These are phyloP conservation scores for Melipona beecheii DNA, from an alignment of 2,888 invertebrate species.

Conservation along the genomic window DNA sequence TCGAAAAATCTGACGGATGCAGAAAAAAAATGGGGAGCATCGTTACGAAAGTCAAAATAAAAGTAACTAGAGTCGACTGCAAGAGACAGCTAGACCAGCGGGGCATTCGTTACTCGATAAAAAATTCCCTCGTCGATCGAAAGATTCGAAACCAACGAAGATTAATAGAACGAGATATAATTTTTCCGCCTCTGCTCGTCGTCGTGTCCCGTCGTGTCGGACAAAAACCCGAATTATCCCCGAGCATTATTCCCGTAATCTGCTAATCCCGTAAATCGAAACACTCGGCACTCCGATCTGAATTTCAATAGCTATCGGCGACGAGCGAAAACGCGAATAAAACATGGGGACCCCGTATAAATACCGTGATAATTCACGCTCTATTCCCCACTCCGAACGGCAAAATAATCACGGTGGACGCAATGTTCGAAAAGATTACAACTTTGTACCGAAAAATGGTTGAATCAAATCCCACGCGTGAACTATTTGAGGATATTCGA, in stretches of 20 bases:
- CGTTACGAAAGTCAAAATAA: too few relatives aligned
- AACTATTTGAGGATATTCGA: background rate
- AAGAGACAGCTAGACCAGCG: too few relatives aligned
- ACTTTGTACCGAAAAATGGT: background rate
- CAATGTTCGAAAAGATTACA: conserved; percentile 4
- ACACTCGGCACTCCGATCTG: conserved; percentile 18
- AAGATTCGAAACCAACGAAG: background rate
- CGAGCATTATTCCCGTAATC: conserved; percentile 34
- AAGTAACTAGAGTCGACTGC: too few relatives aligned
- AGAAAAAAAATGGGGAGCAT: background rate
- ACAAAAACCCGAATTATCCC: conserved; percentile 20
- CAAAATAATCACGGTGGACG: background rate
- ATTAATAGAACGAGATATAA: background rate
- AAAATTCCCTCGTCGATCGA: too few relatives aligned
- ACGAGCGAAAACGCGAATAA: conserved; percentile 18
- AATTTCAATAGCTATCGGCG: conserved; percentile 24
- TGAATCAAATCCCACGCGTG: background rate
- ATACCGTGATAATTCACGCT: background rate
- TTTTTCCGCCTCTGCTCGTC: conserved; percentile 4
- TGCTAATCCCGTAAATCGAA: conserved; percentile 21
- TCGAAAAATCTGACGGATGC: background rate
- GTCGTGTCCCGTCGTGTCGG: conserved; percentile 12
- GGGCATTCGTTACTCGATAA: too few relatives aligned
- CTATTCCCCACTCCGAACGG: too few relatives aligned
- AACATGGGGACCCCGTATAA: background rate